Evolutionary conservation across 2,888 invertebrate species (phyloP).

Genomic region (Orthosia incerta): DNA sequence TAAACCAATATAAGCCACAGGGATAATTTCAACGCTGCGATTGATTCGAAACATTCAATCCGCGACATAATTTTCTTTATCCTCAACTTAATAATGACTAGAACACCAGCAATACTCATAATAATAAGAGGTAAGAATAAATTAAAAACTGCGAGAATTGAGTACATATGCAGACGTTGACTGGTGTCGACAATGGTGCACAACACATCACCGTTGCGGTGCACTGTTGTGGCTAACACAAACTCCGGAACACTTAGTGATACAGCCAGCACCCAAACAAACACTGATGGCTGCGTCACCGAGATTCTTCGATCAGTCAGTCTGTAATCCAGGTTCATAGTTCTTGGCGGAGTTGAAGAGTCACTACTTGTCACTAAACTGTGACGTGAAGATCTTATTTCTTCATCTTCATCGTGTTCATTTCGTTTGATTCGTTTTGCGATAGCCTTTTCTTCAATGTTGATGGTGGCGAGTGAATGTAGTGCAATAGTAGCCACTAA

Average conservation of each 20-base stretch:
- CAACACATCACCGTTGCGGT: conserved; percentile 80
- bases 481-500: conserved; percentile 90
- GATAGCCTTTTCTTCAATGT: conserved; percentile 85
- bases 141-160: conserved; percentile 84
- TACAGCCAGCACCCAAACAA: conserved; percentile 91
- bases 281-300: conserved; percentile 88
- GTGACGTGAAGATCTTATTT: conserved; percentile 86
- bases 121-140: conserved; percentile 82
- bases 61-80: conserved; percentile 72
- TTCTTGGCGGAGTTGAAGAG: conserved; percentile 87
- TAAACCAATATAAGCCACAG: conserved; percentile 81
- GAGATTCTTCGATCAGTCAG: conserved; percentile 84
- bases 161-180: conserved; percentile 85
- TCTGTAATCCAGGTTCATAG: conserved; percentile 90
- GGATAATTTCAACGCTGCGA: conserved; percentile 82
- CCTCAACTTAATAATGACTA: conserved; percentile 81
- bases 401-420: conserved; percentile 82
- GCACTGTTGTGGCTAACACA: conserved; percentile 87
- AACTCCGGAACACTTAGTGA: conserved; percentile 92
- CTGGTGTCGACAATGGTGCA: conserved; percentile 90
- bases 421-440: conserved; percentile 79
- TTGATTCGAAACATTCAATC: conserved; percentile 75
- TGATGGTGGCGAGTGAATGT: conserved; percentile 90
- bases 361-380: conserved; percentile 88
- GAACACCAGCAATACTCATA: conserved; percentile 74